Evolutionary conservation across 2,888 invertebrate species (phyloP).

Genomic region (Eupithecia pulchellata): DNA sequence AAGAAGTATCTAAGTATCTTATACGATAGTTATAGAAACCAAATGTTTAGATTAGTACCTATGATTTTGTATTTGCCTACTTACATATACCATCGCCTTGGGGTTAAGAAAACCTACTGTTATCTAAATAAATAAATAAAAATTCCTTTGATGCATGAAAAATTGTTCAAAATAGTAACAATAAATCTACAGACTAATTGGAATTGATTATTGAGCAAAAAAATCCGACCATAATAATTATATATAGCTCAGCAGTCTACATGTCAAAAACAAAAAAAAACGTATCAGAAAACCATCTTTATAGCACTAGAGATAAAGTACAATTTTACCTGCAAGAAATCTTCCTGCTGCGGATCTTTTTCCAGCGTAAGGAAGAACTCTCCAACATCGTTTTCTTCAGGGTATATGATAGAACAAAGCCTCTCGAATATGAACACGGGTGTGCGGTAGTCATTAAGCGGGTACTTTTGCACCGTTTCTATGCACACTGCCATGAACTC

Average conservation of each 20-base stretch:
- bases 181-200: not conserved
- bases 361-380: constrained; percentile 98
- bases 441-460: constrained; percentile 95
- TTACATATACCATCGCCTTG: no score
- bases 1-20: no score
- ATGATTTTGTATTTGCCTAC: no score
- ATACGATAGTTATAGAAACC: no score
- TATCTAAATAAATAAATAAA: no score
- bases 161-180: not conserved
- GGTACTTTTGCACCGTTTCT: constrained; percentile 96
- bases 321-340: constrained; percentile 92
- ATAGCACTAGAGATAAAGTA: not conserved
- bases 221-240: not conserved
- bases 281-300: not conserved
- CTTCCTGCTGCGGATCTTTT: constrained; percentile 99
- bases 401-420: constrained; percentile 98
- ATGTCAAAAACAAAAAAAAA: not conserved
- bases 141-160: no score
- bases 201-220: not conserved
- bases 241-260: not conserved
- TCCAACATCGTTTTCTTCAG: constrained; percentile 98
- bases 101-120: no score
- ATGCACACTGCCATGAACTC: constrained; percentile 99
- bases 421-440: constrained; percentile 99
- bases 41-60: no score